Evolutionary conservation across 2,797 vertebrate genomes (phyloP), one percentile per base, ranked within the genome.

Genomic region (Mormyrus proboscirostris): DNA sequence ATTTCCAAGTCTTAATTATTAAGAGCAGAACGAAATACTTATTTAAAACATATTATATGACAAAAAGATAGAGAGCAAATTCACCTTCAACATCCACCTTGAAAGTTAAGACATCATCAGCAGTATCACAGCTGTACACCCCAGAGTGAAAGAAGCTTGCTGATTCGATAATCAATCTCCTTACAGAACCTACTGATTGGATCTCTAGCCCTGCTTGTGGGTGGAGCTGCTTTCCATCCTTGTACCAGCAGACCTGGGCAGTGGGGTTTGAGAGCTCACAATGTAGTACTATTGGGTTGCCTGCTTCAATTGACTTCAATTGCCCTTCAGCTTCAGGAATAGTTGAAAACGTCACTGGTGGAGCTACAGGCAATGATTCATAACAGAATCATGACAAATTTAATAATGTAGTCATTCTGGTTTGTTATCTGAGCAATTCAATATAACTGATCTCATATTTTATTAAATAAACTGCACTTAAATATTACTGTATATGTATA

Each of bases 61-160:
- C 1, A n/a, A 65, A 9, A 44, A 25, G 41, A 57, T 16, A 69
- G 57, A 69, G 41, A 65, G 91, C 86, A 93, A 95, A 96, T 98
- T 62, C 95, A 99, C 98, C 97, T 94, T 95, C 92, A 89, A 97
- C 96, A 92, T 97, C 96, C 92, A 98, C 94, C 1, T 94, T 95
- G 95, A 98, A 97, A 90, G 94, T 95, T 93, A 97, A 92, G 73
- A 92, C 94, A 92, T 96, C 96, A 89, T 94, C 93, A 65, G 92
- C 65, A 0, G 95, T 92, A 49, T 95, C 92, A 91, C 97, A 98
- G 93, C 95, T 92, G 90, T 98, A 98, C 91, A 95, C 94, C 93
- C 97, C 98, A 5, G 97, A 94, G 88, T 97, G 96, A 91, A 95
- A 95, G 0, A 93, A 92, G 91, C 93, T 95, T 90, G 96, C 95